Evolutionary conservation across 2,113 vertebrate genomes (phyloP).

Genomic region (Boulengeromyrus knoepffleri): DNA sequence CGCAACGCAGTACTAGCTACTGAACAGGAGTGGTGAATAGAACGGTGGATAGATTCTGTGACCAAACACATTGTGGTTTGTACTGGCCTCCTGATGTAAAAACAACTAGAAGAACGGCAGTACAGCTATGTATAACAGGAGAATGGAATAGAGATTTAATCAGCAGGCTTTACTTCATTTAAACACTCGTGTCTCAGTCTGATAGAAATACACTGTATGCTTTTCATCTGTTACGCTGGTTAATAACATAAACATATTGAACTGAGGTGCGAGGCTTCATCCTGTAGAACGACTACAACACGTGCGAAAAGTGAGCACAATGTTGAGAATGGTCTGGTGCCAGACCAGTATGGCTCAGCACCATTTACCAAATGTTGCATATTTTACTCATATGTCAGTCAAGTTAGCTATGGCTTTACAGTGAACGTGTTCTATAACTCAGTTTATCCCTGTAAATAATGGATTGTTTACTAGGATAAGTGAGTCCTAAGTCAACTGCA

Average conservation of each 20-base stretch:
- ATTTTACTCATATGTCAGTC: not conserved
- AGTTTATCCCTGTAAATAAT: not conserved
- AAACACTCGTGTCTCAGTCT: not conserved
- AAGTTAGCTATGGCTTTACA: not conserved
- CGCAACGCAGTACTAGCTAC: not conserved
- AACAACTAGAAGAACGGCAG: not conserved
- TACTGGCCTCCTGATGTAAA: not conserved
- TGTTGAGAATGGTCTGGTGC: not conserved
- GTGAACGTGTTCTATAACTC: not conserved
- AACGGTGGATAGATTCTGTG: not conserved
- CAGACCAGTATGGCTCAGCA: not conserved
- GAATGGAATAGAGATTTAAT: not conserved
- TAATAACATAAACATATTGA: not conserved
- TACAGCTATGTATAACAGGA: not conserved
- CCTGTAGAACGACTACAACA: not conserved
- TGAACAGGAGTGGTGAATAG: not conserved
- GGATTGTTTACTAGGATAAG: not conserved
- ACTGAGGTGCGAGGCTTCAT: not conserved
- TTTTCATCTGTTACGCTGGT: not conserved
- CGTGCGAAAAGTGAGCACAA: not conserved
- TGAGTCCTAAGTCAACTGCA: not conserved
- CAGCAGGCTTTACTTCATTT: not conserved
- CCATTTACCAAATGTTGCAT: not conserved
- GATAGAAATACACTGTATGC: not conserved
- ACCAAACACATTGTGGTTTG: not conserved